Evolutionary conservation across 2,797 vertebrate genomes (phyloP), one percentile per base, ranked within the genome.

Genomic region (Ceryle rudis): DNA sequence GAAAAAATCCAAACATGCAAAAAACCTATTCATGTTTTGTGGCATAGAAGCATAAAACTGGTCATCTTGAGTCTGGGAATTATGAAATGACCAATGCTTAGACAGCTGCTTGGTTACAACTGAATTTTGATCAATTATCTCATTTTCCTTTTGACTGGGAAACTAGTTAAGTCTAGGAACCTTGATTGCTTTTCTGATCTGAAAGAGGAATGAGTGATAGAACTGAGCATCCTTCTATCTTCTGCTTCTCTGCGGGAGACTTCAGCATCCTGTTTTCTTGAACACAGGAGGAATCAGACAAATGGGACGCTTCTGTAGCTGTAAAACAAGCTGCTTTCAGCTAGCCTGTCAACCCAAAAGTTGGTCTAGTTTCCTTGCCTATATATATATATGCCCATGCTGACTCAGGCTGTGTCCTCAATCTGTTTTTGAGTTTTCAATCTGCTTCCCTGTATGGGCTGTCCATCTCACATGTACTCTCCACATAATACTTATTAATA

Each of bases 361-460:
- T 86, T 89, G 46, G 39, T 88, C 79, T 64, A 52, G 20, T 89
- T 95, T 88, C 49, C 54, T 71, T 93, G 44, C 33, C 23, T 65
- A 0, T 26, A 23, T 46, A 39, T 39, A 39, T 39, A 51, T 51
- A 51, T 51, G 20, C 44, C 37, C 61, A 28, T 95, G 75, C 82
- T 78, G 91, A 78, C 74, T 64, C 85, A 81, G 79, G 23, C 65
- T 93, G 75, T 54, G 54, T 62, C 83, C 61, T 74, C 81, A 92
- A 66, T 82, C 84, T 93, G 81, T 9, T 89, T 54, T 66, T 72
- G 57, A 83, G 35, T 74, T 92, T 91, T 80, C 89, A 74, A 2
- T 81, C 91, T 95, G 93, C 33, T 95, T 91, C 72, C 11, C 65
- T 94, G 79, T 37, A 17, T 41, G 72, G 51, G 69, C 75, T 93